Conservation (phyloP, 2,888 invertebrate species). For the Andrena bucephala region DNA sequence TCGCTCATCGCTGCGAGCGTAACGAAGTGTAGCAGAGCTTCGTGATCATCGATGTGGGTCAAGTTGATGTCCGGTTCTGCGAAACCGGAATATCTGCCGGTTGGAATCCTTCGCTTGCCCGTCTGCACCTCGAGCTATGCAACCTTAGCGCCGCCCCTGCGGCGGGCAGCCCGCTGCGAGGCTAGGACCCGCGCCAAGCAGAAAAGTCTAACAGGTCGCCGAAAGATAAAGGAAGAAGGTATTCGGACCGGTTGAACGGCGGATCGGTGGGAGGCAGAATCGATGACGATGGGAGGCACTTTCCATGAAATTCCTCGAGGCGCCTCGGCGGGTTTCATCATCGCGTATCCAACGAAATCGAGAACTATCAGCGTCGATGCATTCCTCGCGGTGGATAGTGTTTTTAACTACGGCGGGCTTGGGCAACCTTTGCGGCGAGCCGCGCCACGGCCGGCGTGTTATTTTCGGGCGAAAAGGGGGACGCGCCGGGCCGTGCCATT, state of each 20-base stretch:
- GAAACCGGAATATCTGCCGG: constrained; percentile 58
- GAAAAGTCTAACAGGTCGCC: neutral
- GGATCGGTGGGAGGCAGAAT: constrained; percentile 37
- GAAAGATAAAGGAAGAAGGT: constrained; percentile 44
- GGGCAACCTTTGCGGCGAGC: no score
- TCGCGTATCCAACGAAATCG: constrained; percentile 65
- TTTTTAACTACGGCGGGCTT: neutral
- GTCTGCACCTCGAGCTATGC: no score
- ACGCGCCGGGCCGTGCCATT: constrained; percentile 13
- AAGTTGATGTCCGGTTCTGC: constrained; percentile 79
- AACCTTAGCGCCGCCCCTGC: no score
- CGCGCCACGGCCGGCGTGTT: no score
- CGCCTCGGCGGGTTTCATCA: constrained; percentile 69
- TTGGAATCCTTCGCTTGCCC: constrained; percentile 35
- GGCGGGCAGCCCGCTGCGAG: no score
- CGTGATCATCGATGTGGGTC: constrained; percentile 73
- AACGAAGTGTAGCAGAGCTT: constrained; percentile 61
- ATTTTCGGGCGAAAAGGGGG: neutral
- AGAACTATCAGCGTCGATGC: constrained; percentile 56
- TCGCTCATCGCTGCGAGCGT: constrained; percentile 60
- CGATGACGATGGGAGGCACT: constrained; percentile 64
- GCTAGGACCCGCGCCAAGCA: no score
- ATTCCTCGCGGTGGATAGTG: constrained; percentile 1
- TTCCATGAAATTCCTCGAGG: constrained; percentile 73
- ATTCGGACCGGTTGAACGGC: constrained; percentile 58